phyloP scores from a whole-genome alignment of 2,113 vertebrate species.

The Cranoglanis bouderius region DNA sequence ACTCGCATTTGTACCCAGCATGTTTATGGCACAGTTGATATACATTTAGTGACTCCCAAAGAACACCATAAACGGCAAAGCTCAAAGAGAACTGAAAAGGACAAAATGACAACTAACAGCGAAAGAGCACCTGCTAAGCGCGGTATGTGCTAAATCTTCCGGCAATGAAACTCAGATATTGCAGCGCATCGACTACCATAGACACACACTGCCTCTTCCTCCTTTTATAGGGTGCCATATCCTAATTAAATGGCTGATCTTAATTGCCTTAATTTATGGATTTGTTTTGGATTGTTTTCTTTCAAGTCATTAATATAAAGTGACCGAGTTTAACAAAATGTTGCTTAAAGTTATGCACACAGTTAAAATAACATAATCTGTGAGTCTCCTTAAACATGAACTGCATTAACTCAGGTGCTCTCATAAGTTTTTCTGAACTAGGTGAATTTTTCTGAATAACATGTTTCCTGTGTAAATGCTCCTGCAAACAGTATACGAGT shows the following conservation, averaged over 20 bases:
- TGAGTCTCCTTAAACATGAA: neutral
- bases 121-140: neutral
- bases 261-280: neutral
- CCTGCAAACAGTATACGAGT: neutral
- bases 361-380: neutral
- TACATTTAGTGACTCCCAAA: neutral
- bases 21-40: neutral
- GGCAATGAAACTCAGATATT: neutral
- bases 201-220: neutral
- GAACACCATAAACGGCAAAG: slow-evolving; percentile 1
- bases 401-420: neutral
- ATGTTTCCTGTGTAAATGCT: neutral
- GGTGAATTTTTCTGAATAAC: neutral
- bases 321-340: neutral
- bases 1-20: neutral
- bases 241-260: neutral
- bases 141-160: neutral
- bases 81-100: neutral
- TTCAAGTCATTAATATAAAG: neutral
- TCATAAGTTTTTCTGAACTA: neutral
- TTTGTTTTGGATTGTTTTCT: neutral
- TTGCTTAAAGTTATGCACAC: neutral
- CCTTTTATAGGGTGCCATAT: neutral
- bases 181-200: neutral
- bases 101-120: neutral